Evolutionary conservation across 2,888 invertebrate genomes (phyloP), one percentile per base, ranked within the genome.

Genomic region (Platycheirus albimanus): DNA sequence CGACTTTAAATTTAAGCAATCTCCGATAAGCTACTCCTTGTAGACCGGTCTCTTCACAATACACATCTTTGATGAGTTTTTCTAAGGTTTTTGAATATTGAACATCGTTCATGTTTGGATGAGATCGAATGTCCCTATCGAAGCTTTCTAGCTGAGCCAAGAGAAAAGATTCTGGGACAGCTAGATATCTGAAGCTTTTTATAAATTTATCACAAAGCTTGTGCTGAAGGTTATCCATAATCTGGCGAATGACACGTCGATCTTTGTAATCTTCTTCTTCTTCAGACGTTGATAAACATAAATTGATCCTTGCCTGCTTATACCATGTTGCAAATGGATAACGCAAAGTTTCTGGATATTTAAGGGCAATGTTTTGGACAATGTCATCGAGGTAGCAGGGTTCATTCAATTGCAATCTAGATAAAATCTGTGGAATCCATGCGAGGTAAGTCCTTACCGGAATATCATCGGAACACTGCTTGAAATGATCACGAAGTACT

Each of bases 391-490:
- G 63, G 78, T 85, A 86, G 41, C 80, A 84, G 0, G 72, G 10
- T 10, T 79, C 51, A 11, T 10, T 43, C 19, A 86, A 85, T 51
- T 86, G 70, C 8, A 86, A 70, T 11, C 70, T 61, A 1, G 87
- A 86, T 75, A 95, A 90, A 80, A 95, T 90, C 88, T 95, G 95
- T 52, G 93, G 93, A 74, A 94, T 92, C 95, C 95, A 95, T 30
- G 91, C 89, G 2, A 95, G 88, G 87, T 94, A 95, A 92, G 94
- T 92, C 95, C 95, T 95, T 30, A 91, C 91, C 1, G 94, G 94
- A 41, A 95, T 91, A 43, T 84, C 79, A 1, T 19, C 19, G 5
- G 85, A 72, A 19, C 64, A 20, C 7, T 67, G n/a, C 5, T 43
- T 24, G 43, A 86, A 86, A 51, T 51, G 43, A 15, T 58, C 54